Evolutionary conservation across 64 coral and sea anemone species (phyloP), one percentile per base, ranked within the genome.

Genomic region (Dendronephthya gigantea): DNA sequence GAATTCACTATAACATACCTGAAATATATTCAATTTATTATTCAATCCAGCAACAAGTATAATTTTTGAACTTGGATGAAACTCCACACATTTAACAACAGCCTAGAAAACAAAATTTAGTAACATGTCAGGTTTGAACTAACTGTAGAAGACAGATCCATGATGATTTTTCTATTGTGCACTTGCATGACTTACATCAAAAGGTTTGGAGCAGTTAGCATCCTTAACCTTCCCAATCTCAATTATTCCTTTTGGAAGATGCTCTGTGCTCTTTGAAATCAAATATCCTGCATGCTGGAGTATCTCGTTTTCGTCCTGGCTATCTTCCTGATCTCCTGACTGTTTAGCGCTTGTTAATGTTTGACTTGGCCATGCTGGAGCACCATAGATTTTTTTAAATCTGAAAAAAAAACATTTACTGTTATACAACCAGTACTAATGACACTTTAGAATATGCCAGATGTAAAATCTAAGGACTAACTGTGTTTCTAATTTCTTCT

Each of bases 51-150:
- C 89, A 75, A 91, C 89, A 9, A 98, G 87, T 12, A 93, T 35
- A 29, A 98, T 90, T 30, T 98, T 98, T 7, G 95, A 87, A 93
- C 87, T 98, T 30, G 95, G 95, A 59, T 98, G 95, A 87, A 98
- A 98, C 38, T 98, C 95, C 22, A 93, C 49, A 36, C 86, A 91
- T 14, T 91, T 87, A 10, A 98, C 30, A 28, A 68, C 52, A 55
- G 88, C 95, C 95, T 98, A 40, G 15, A 79, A 33, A 35, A 69
- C n/a, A 52, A 40, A 82, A 83, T 30, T 25, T 28, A 17, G 68
- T 74, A 27, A 74, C 11, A 8, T 25, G 19, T 74, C 1, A 74
- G 30, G 17, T 35, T 19, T 74, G n/a, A 5, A 1, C 13, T 74
- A 27, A 74, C 10, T 74, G 68, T 8, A 22, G 13, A 52, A 52